These are phyloP conservation scores for Eilema depressum DNA, from an alignment of 2,888 invertebrate species.

Conservation along the genomic window DNA sequence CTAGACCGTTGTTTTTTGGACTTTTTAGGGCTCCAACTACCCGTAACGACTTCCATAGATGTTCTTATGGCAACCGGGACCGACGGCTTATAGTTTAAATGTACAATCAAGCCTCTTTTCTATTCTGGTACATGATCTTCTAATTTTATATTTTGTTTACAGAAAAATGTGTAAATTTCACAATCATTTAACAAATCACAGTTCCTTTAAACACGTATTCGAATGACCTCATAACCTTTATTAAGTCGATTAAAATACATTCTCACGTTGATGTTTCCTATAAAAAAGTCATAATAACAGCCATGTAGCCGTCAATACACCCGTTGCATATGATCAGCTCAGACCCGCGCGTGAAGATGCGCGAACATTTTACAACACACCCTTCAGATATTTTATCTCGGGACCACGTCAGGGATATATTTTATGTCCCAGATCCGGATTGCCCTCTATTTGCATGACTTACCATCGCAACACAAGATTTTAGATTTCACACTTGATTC, in stretches of 20 bases:
- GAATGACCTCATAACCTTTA: neutral
- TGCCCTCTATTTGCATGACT: constrained; percentile 39
- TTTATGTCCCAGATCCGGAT: constrained; percentile 55
- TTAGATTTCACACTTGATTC: constrained; percentile 6
- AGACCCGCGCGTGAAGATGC: neutral
- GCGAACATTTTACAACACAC: constrained; percentile 40
- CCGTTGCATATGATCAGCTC: constrained; percentile 5
- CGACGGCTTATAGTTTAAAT: too few species aligned
- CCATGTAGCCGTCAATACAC: neutral
- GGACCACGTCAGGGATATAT: constrained; percentile 68
- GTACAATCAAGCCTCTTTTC: too few species aligned
- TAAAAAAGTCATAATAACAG: neutral
- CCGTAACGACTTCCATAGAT: too few species aligned
- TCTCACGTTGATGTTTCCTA: neutral
- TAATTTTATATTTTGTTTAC: too few species aligned
- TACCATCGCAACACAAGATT: constrained; percentile 8
- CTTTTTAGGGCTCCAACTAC: too few species aligned
- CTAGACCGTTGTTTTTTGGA: too few species aligned
- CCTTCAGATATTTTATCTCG: constrained; percentile 59
- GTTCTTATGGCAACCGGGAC: too few species aligned
- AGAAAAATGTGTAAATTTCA: neutral
- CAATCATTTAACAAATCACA: neutral
- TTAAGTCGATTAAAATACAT: neutral
- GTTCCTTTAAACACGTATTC: too few species aligned
- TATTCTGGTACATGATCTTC: too few species aligned